Evolutionary conservation across 2,113 vertebrate species (phyloP), one percentile per base, ranked within the genome.

Genomic region (Thinocorus orbignyianus): DNA sequence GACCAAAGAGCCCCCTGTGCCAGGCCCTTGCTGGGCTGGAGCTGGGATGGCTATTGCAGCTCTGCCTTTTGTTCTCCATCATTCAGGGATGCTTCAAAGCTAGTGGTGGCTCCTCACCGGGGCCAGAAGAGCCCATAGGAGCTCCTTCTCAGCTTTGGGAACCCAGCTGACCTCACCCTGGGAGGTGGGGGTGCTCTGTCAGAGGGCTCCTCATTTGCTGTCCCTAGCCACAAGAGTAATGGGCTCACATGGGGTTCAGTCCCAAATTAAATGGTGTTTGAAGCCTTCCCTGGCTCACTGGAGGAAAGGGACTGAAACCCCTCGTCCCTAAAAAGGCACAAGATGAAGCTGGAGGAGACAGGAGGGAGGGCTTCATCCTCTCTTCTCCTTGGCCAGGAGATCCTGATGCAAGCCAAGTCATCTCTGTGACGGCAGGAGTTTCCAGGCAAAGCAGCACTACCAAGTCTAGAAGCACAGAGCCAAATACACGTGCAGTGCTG

Each of bases 401-500:
- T 48, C 16, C 78, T 4, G 0, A 13, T 17, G 14, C 1, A 52
- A 77, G 41, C 20, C 48, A 46, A 28, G 39, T 24, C 41, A 12
- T 13, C 10, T 26, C 31, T 1, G 1, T 37, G 49, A 48, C 31
- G 0, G 0, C 44, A 37, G 46, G 66, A 46, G 41, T 28, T 86
- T 33, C 26, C 88, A 88, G 66, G 17, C 8, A 5, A 3, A 44
- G 54, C 14, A 65, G 74, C n/a, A 30, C 9, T 22, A 4, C 26
- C 12, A 13, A 26, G 57, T 1, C 28, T 16, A 4, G 5, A 18
- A 11, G 25, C 0, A 2, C 35, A 8, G 70, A 81, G 68, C 6
- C 0, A 2, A 48, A 4, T 4, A 10, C 33, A 4, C 0, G 0
- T 2, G 26, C 48, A 51, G 14, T 3, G 26, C 61, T 23, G 51